These are phyloP conservation scores for Muscicapa adusta DNA, from an alignment of 2,113 vertebrate species.

Conservation along the genomic window DNA sequence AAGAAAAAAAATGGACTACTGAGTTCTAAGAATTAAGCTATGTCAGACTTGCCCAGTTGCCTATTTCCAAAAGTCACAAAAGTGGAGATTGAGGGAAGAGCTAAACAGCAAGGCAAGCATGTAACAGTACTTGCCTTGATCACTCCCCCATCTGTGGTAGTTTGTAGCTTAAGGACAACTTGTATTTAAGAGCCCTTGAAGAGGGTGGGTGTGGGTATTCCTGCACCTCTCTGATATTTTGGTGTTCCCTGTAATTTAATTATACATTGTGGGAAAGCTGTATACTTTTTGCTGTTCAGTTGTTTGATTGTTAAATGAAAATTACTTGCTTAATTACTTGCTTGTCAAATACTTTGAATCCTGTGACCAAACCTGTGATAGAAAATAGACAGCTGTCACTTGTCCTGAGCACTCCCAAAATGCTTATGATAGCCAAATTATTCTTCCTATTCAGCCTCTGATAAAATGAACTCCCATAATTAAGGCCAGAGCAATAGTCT, in stretches of 20 bases:
- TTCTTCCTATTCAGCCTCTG: not conserved
- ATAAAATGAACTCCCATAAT: not conserved
- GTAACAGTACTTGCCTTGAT: not conserved
- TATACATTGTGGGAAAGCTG: not conserved
- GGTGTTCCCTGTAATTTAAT: not conserved
- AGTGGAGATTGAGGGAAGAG: not conserved
- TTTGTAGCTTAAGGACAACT: not conserved
- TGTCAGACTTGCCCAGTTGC: not conserved
- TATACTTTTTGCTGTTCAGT: not conserved
- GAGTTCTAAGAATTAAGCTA: not conserved
- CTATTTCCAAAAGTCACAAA: not conserved
- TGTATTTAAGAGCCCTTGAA: not conserved
- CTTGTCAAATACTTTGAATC: not conserved
- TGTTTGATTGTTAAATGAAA: not conserved
- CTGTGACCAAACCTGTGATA: not conserved
- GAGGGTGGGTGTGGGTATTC: not conserved
- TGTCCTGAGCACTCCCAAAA: not conserved
- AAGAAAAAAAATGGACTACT: not conserved
- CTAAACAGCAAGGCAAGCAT: not conserved
- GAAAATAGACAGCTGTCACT: not conserved
- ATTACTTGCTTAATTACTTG: not conserved
- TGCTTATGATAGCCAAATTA: not conserved
- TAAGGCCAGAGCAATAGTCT: not conserved
- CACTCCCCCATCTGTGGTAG: not conserved
- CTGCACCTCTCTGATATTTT: not conserved